A percentile compares a stretch with the other conserved stretches of the same genome.
phyloP scores from a whole-genome alignment of 2,113 vertebrate species.

The Psammodynastes pulverulentus region DNA sequence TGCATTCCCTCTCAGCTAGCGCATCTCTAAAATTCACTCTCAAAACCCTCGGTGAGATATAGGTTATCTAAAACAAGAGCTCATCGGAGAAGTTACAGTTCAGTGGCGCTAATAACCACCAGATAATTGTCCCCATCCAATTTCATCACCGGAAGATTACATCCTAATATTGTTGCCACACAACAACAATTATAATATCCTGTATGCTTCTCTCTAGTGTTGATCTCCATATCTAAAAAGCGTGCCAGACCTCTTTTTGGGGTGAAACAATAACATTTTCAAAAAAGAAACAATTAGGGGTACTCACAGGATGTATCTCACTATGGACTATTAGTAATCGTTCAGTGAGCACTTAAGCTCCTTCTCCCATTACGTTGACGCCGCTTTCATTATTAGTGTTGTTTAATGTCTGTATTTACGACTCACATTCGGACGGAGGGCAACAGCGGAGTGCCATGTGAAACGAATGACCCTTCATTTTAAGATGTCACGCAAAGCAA shows the following conservation, averaged over 20 bases:
- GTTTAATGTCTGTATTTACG: slow-evolving; percentile 55
- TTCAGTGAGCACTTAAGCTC: background rate
- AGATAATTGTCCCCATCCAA: background rate
- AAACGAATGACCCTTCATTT: slow-evolving; percentile 40
- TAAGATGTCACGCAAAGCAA: slow-evolving; percentile 37
- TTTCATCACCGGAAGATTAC: background rate
- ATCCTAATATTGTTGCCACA: background rate
- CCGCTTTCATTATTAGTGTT: slow-evolving; percentile 34
- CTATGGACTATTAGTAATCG: background rate
- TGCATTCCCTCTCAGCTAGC: background rate
- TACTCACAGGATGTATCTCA: background rate
- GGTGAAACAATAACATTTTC: background rate
- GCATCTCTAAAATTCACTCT: background rate
- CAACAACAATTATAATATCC: background rate
- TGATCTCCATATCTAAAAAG: background rate
- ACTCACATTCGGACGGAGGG: slow-evolving; percentile 32
- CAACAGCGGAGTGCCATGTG: background rate
- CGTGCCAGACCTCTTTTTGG: background rate
- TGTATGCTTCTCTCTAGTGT: background rate
- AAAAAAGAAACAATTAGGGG: background rate
- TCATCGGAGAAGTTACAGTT: background rate
- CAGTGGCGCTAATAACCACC: too few species aligned
- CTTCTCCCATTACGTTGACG: background rate
- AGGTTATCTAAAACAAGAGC: background rate
- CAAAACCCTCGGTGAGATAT: background rate